These are phyloP conservation scores for Polyommatus iphigenia DNA, from an alignment of 2,888 invertebrate genomes.

Conservation along the genomic window DNA sequence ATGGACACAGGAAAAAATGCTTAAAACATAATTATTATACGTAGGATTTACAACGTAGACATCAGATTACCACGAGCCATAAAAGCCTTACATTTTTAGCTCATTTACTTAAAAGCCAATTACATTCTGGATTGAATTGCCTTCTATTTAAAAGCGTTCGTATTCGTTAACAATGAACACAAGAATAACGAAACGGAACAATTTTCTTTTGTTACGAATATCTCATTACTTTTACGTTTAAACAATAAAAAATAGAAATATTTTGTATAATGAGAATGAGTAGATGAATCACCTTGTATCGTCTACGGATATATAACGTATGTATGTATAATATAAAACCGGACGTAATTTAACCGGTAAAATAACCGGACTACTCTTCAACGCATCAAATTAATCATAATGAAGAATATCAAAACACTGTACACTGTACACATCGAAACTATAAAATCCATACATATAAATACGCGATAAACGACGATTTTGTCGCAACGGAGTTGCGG, in stretches of 20 bases:
- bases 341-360: too few relatives aligned
- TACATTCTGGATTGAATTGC: constrained; percentile 14
- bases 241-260: neutral
- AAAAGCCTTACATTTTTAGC: constrained; percentile 13
- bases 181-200: constrained; percentile 11
- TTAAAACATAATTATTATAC: too few relatives aligned
- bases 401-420: too few relatives aligned
- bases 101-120: constrained; percentile 21
- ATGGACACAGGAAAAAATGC: too few relatives aligned
- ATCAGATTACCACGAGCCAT: neutral
- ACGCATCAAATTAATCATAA: too few relatives aligned
- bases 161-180: constrained; percentile 10
- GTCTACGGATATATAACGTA: too few relatives aligned
- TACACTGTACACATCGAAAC: too few relatives aligned
- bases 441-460: too few relatives aligned
- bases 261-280: neutral
- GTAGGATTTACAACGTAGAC: neutral
- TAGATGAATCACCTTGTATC: neutral
- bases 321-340: too few relatives aligned
- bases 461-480: too few relatives aligned
- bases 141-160: constrained; percentile 22
- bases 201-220: constrained; percentile 14
- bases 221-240: neutral
- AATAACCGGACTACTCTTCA: too few relatives aligned
- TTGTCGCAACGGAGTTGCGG: too few relatives aligned